Evolutionary conservation across 1,140 invertebrate species (phyloP).

Genomic region (Belonocnema kinseyi): DNA sequence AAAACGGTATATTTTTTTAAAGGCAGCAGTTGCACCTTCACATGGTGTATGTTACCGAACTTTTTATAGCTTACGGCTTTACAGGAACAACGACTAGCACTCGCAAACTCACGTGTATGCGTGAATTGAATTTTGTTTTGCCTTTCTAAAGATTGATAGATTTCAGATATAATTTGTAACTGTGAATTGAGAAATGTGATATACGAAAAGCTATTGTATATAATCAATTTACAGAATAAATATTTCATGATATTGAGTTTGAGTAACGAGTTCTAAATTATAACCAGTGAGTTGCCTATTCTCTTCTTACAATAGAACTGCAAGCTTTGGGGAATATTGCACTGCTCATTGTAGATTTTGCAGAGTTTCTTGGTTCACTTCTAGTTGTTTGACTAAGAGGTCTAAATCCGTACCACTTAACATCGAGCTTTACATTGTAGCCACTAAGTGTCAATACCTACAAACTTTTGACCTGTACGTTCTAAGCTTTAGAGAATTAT

Average conservation of each 20-base stretch:
- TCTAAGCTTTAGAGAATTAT: constrained; percentile 33
- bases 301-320: background rate
- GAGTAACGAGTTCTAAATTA: too few species aligned
- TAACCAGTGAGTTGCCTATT: too few species aligned
- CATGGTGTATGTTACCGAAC: constrained; percentile 5
- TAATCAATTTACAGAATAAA: background rate
- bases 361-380: constrained; percentile 52
- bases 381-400: constrained; percentile 50
- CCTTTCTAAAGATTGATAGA: background rate
- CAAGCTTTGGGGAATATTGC: constrained; percentile 8
- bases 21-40: constrained; percentile 1
- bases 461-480: constrained; percentile 38
- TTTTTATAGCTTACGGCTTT: constrained; percentile 23
- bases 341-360: constrained; percentile 42
- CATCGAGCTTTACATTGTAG: constrained; percentile 37
- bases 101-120: background rate
- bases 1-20: background rate
- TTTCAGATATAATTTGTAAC: too few species aligned
- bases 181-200: background rate
- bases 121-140: background rate
- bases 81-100: constrained; percentile 1
- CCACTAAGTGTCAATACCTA: constrained; percentile 37
- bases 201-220: background rate
- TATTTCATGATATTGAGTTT: too few species aligned
- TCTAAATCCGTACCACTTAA: constrained; percentile 54